These are phyloP conservation scores for Oriolus oriolus DNA, from an alignment of 2,113 vertebrate species.

Conservation along the genomic window DNA sequence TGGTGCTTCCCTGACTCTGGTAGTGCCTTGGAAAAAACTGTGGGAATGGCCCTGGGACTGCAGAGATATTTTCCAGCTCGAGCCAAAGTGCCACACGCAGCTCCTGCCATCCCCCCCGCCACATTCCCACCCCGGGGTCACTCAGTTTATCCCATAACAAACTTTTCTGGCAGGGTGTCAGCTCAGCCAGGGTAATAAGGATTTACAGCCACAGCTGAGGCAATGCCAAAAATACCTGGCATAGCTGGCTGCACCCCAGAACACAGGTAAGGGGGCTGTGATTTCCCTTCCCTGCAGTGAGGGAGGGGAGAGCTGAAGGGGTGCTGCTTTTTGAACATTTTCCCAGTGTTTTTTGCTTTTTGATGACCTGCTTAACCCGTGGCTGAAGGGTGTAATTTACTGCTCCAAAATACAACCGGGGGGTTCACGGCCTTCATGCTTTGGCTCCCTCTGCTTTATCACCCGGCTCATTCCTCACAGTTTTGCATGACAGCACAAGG, in stretches of 20 bases:
- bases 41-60: not conserved
- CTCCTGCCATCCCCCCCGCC: not conserved
- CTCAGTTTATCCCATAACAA: not conserved
- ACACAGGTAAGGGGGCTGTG: not conserved
- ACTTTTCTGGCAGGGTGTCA: not conserved
- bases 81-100: accelerated
- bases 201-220: not conserved
- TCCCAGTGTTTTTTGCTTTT: not conserved
- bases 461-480: not conserved
- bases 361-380: not conserved
- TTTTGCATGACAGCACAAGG: conserved; percentile 24
- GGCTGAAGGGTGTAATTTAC: conserved; percentile 29
- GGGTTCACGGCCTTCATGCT: not conserved
- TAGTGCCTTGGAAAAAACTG: not conserved
- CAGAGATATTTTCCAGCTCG: not conserved
- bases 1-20: not conserved
- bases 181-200: not conserved
- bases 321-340: not conserved
- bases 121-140: not conserved
- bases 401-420: not conserved
- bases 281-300: not conserved
- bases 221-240: not conserved
- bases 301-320: not conserved
- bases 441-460: not conserved
- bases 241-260: not conserved